These are phyloP conservation scores for Manduca sexta DNA, from an alignment of 1,140 invertebrate species.

Conservation along the genomic window DNA sequence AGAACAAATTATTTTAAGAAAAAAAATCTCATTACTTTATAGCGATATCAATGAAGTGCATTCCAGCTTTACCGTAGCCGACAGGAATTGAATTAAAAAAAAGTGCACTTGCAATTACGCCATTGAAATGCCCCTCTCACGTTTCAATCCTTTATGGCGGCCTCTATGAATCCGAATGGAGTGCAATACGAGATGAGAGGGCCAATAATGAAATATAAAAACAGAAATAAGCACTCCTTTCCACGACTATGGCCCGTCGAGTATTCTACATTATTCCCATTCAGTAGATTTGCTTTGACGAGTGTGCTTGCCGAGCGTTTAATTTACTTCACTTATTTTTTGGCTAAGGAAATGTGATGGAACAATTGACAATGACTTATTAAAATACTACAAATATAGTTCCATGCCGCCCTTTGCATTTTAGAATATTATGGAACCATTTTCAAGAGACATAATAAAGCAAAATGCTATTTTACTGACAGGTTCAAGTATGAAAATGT, in stretches of 20 bases:
- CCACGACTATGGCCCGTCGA: constrained; percentile 46
- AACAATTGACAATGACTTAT: too few relatives aligned
- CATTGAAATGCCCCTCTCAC: constrained; percentile 68
- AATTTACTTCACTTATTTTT: constrained; percentile 48
- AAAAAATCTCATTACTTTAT: constrained; percentile 67
- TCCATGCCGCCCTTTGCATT: too few relatives aligned
- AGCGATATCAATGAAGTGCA: constrained; percentile 66
- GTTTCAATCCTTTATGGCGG: constrained; percentile 70
- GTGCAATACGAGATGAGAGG: constrained; percentile 68
- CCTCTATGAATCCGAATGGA: constrained; percentile 65
- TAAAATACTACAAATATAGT: too few relatives aligned
- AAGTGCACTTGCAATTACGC: constrained; percentile 68
- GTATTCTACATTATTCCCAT: constrained; percentile 61
- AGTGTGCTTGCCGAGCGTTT: constrained; percentile 52
- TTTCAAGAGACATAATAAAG: too few relatives aligned
- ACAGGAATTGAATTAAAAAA: constrained; percentile 66
- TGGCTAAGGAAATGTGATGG: constrained; percentile 10
- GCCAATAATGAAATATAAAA: constrained; percentile 72
- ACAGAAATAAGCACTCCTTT: constrained; percentile 66
- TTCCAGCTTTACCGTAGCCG: constrained; percentile 63
- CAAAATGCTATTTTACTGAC: too few relatives aligned
- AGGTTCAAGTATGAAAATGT: too few relatives aligned
- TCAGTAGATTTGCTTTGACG: constrained; percentile 53
- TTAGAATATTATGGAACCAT: too few relatives aligned
- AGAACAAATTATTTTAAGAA: constrained; percentile 14